These are phyloP conservation scores for Loriculus beryllinus DNA, from an alignment of 2,797 vertebrate species.

Conservation along the genomic window DNA sequence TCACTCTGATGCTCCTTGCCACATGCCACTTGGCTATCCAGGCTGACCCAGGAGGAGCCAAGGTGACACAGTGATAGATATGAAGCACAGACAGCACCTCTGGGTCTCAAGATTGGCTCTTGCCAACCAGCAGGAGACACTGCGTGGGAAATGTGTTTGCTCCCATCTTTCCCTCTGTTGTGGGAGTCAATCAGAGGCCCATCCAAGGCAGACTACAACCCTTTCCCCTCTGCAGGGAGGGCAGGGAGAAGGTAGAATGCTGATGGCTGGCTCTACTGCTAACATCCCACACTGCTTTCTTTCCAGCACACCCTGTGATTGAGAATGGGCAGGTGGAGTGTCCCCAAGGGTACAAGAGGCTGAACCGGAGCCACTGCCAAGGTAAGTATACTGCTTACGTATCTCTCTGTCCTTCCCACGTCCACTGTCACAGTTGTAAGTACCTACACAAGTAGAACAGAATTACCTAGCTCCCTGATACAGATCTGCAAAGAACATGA, in stretches of 20 bases:
- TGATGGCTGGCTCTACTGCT: background rate
- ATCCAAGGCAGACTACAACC: background rate
- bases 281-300: background rate
- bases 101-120: background rate
- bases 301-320: constrained; percentile 85
- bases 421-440: background rate
- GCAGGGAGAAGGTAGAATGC: background rate
- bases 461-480: background rate
- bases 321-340: constrained; percentile 90
- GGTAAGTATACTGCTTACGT: constrained; percentile 77
- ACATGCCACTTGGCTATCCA: background rate
- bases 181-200: background rate
- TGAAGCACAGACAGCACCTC: background rate
- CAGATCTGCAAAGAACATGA: background rate
- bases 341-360: constrained; percentile 87
- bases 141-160: background rate
- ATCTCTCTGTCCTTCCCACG: background rate
- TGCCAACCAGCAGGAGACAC: background rate
- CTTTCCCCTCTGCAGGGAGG: background rate
- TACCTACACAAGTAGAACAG: background rate
- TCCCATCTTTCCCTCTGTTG: background rate
- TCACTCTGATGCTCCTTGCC: background rate
- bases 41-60: background rate
- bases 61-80: background rate
- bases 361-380: constrained; percentile 90